A percentile compares a stretch with the other conserved stretches of the same genome.
Evolutionary conservation across 2,888 invertebrate genomes (phyloP).

Genomic region (Sinohyriopsis cumingii): DNA sequence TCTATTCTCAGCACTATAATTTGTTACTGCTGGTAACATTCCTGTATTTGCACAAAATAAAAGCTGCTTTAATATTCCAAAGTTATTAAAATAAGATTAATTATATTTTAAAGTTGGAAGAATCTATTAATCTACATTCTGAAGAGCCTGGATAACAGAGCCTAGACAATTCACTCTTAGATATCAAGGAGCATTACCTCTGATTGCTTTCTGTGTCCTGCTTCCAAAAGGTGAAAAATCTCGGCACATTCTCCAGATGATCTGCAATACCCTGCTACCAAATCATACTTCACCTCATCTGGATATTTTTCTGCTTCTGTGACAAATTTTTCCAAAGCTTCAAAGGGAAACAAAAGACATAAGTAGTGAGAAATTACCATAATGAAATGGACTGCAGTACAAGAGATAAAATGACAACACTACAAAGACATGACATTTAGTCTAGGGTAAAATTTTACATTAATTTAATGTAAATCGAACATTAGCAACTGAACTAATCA

Average conservation of each 20-base stretch:
- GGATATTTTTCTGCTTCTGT: slow-evolving; percentile 33
- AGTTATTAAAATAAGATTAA: no score
- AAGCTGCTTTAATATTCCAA: no score
- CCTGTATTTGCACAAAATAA: no score
- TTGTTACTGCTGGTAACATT: no score
- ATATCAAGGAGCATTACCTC: slow-evolving; percentile 37
- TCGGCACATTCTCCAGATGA: slow-evolving; percentile 57
- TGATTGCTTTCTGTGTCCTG: slow-evolving; percentile 40
- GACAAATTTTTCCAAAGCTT: slow-evolving; percentile 51
- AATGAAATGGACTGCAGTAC: background rate
- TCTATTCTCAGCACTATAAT: no score
- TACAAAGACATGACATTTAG: no score
- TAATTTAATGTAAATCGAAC: no score
- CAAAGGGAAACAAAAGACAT: background rate
- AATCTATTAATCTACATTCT: background rate
- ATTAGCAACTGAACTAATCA: no score
- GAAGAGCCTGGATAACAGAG: background rate
- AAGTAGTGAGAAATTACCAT: background rate
- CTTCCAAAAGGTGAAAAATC: slow-evolving; percentile 53
- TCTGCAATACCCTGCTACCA: slow-evolving; percentile 51
- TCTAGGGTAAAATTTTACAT: no score
- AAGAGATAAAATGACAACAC: background rate
- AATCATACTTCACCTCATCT: slow-evolving; percentile 42
- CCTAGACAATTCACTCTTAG: background rate
- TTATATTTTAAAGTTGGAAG: background rate